Evolutionary conservation across 2,797 vertebrate genomes (phyloP), one percentile per base, ranked within the genome.

Genomic region (Podargus strigoides): DNA sequence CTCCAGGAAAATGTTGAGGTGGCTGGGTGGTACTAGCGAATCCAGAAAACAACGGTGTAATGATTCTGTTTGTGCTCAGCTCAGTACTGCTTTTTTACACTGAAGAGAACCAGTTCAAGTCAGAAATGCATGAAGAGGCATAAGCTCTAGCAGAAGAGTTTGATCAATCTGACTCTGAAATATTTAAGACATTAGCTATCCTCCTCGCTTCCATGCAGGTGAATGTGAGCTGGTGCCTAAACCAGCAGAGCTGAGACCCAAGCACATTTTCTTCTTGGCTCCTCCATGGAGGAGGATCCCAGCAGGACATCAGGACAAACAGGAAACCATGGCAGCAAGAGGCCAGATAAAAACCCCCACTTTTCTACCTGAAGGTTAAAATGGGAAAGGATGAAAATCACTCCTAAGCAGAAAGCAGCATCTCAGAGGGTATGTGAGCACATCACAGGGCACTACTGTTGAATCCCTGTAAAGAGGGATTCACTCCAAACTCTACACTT

Each of bases 71-170:
- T 59, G 34, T 53, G 47, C 64, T 90, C 66, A 66, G 52, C 55
- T 89, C 7, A 1, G 17, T 12, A 9, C 36, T 1, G 5, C 69
- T 84, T 70, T 37, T 53, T 44, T 56, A 23, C 0, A 0, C 10
- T 44, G 63, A 59, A 74, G 69, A 59, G 12, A 52, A 34, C 27
- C 0, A 0, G 2, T 24, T 58, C 12, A 10, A 39, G 36, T 75
- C 53, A 47, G 80, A 87, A 74, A 74, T 27, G 52, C 52, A 58
- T 12, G 34, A 37, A 73, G 39, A 78, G 41, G 24, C 0, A 0
- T 27, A 19, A 63, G 19, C 36, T 56, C 44, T 70, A 36, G 55
- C 26, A 52, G 53, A 56, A 76, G 36, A 56, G 5, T 63, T 68
- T 59, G 50, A 36, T 75, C 37, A 41, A 5, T 68, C 67, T 70